These are phyloP conservation scores for Brachionus paranguensis DNA, from an alignment of 1,140 invertebrate genomes.

Conservation along the genomic window DNA sequence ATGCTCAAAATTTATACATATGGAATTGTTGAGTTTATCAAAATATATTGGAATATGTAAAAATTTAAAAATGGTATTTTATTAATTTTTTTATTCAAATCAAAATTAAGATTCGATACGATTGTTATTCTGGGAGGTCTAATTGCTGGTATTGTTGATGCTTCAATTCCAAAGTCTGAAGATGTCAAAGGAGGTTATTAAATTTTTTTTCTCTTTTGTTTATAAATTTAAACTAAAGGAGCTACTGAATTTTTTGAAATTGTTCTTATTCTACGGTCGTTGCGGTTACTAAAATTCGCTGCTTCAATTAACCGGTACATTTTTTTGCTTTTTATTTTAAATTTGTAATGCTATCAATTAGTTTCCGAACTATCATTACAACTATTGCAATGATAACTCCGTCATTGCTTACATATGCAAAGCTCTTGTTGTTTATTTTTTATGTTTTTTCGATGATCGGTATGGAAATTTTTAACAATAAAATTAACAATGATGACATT, in stretches of 20 bases:
- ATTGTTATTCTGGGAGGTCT: constrained; percentile 58
- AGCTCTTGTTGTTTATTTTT: constrained; percentile 29
- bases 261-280: background rate
- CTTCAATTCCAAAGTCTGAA: background rate
- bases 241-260: constrained; percentile 32
- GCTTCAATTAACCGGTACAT: constrained; percentile 11
- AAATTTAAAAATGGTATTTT: constrained; percentile 40
- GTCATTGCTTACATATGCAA: constrained; percentile 23
- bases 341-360: background rate
- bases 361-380: constrained; percentile 34
- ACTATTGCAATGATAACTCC: constrained; percentile 33
- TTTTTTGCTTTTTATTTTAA: background rate
- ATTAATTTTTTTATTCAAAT: background rate
- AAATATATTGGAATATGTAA: constrained; percentile 58
- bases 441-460: constrained; percentile 60
- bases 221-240: background rate
- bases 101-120: constrained; percentile 58
- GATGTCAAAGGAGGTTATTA: constrained; percentile 21
- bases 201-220: background rate
- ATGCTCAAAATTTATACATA: constrained; percentile 57
- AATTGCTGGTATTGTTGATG: constrained; percentile 52
- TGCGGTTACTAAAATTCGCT: constrained; percentile 36
- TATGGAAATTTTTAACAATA: constrained; percentile 57
- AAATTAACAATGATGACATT: constrained; percentile 47
- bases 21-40: constrained; percentile 55